These are phyloP conservation scores for Blera fallax DNA, from an alignment of 2,888 invertebrate species.

Conservation along the genomic window DNA sequence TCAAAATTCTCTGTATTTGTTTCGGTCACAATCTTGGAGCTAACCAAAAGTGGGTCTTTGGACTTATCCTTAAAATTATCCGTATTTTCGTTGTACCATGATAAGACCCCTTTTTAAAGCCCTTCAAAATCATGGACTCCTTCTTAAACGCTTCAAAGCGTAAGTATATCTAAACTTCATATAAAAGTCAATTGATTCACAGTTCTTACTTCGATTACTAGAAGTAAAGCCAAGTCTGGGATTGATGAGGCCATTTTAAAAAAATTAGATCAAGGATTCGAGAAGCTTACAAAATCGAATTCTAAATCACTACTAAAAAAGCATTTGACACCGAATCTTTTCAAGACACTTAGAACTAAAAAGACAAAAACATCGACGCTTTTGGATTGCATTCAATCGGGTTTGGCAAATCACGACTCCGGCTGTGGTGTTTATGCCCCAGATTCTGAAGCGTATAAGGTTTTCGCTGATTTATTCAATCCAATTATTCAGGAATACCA, in stretches of 20 bases:
- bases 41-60: too few species aligned
- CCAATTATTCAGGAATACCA: constrained; percentile 99
- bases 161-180: constrained; percentile 54
- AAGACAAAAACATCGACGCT: constrained; percentile 93
- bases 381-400: constrained; percentile 97
- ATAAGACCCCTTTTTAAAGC: neutral
- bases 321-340: constrained; percentile 93
- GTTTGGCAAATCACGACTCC: constrained; percentile 97
- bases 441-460: constrained; percentile 96
- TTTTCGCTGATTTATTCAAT: constrained; percentile 96
- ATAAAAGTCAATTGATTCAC: neutral
- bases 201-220: constrained; percentile 80
- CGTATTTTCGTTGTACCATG: neutral
- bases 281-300: constrained; percentile 92
- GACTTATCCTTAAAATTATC: neutral
- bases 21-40: too few species aligned
- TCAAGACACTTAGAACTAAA: constrained; percentile 94
- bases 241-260: constrained; percentile 94
- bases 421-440: constrained; percentile 98
- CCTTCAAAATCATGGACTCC: neutral
- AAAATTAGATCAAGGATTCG: constrained; percentile 94
- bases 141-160: neutral
- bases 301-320: constrained; percentile 98
- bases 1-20: too few species aligned
- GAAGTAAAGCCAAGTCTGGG: constrained; percentile 89